A percentile compares a stretch with the other conserved stretches of the same genome.
Conservation (phyloP, 2,113 vertebrate species). For the Drymodes brunneopygia region DNA sequence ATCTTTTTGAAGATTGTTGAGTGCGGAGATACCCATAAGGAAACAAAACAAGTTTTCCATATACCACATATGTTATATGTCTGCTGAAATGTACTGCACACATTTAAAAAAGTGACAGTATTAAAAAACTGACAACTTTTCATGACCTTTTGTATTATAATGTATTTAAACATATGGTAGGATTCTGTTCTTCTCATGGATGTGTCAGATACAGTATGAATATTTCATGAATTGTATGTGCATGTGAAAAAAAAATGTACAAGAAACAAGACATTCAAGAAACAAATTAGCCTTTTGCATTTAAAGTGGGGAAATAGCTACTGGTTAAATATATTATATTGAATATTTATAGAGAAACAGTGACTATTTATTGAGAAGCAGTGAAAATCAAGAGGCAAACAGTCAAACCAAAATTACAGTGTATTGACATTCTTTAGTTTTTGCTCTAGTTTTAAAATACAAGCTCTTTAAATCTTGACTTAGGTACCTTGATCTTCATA, state of each 20-base stretch:
- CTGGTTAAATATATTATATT: background rate
- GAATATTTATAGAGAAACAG: conserved; percentile 3
- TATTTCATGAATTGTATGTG: conserved; percentile 46
- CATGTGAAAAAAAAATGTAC: background rate
- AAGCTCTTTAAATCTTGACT: background rate
- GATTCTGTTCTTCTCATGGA: conserved; percentile 43
- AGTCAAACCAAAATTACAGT: background rate
- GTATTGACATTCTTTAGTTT: background rate
- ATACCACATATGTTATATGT: conserved; percentile 65
- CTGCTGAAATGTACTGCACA: conserved; percentile 68
- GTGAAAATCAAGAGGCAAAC: background rate
- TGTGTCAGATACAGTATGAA: conserved; percentile 31
- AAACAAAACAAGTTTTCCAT: conserved; percentile 74
- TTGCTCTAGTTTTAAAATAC: background rate
- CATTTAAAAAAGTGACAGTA: conserved; percentile 71
- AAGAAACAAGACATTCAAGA: background rate
- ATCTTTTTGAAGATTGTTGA: conserved; percentile 71
- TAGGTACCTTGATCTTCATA: background rate
- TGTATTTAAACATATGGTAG: conserved; percentile 67
- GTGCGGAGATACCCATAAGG: conserved; percentile 59
- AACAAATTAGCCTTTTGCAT: conserved; percentile 9
- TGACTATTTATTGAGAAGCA: background rate
- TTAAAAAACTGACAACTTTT: conserved; percentile 74
- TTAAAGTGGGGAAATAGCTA: background rate
- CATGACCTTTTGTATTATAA: conserved; percentile 61